Evolutionary conservation across 2,797 vertebrate genomes (phyloP).

Genomic region (Aulostomus chinensis): DNA sequence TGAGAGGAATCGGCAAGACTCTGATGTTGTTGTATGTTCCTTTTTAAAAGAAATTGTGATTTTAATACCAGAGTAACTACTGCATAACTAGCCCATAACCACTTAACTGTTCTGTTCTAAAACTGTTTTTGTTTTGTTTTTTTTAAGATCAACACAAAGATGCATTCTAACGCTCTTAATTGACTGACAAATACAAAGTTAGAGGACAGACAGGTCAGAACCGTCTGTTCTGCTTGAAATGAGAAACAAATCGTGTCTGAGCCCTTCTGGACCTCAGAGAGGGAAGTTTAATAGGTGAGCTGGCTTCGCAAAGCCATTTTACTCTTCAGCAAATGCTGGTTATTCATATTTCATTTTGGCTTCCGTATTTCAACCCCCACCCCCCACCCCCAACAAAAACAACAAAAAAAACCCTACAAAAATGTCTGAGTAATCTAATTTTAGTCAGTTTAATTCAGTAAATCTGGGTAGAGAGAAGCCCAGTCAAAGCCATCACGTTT

Average conservation of each 20-base stretch:
- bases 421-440: no score
- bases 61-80: conserved; percentile 4
- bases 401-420: conserved; percentile 18
- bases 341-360: conserved; percentile 17
- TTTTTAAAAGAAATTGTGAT: background rate
- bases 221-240: no score
- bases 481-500: conserved; percentile 14
- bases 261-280: no score
- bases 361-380: conserved; percentile 1
- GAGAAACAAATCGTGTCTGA: no score
- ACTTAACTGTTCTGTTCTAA: no score
- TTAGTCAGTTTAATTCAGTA: conserved; percentile 6
- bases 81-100: no score
- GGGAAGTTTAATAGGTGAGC: background rate
- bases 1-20: conserved; percentile 3
- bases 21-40: conserved; percentile 4
- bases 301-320: conserved; percentile 17
- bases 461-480: background rate
- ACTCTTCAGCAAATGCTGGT: conserved; percentile 5
- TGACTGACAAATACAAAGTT: no score
- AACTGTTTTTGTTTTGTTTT: no score
- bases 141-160: no score
- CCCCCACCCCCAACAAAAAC: no score
- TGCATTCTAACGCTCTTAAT: no score
- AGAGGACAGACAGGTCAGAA: no score